A percentile compares a stretch with the other conserved stretches of the same genome.
Evolutionary conservation across 1,140 invertebrate species (phyloP).

Genomic region (Acromyrmex echinatior): DNA sequence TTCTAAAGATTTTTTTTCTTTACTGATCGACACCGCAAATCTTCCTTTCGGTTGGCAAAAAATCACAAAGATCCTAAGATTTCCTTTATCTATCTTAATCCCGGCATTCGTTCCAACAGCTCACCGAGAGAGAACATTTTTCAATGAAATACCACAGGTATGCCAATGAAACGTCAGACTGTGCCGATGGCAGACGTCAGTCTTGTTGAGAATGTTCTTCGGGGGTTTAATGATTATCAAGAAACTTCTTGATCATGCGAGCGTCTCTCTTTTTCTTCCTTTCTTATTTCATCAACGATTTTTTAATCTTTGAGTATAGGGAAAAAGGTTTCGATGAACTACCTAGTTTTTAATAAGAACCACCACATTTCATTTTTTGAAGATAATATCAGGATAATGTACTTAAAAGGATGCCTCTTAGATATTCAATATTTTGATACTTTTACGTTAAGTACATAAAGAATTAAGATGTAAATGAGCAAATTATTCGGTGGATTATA

Average conservation of each 20-base stretch:
- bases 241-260: conserved; percentile 34
- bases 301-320: conserved; percentile 37
- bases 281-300: background rate
- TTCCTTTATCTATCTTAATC: conserved; percentile 80
- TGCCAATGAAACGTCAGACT: conserved; percentile 20
- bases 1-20: conserved; percentile 13
- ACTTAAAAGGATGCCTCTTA: background rate
- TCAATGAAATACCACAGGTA: conserved; percentile 73
- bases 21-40: conserved; percentile 41
- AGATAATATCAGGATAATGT: conserved; percentile 22
- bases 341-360: conserved; percentile 4
- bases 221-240: conserved; percentile 50
- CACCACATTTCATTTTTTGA: conserved; percentile 11
- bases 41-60: conserved; percentile 60
- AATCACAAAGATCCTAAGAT: conserved; percentile 74
- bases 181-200: conserved; percentile 23
- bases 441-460: background rate
- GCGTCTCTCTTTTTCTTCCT: background rate
- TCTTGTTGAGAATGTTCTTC: conserved; percentile 38
- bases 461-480: background rate
- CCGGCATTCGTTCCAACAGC: conserved; percentile 77
- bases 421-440: background rate
- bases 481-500: background rate
- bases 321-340: background rate
- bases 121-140: conserved; percentile 67